Percentiles rank a stretch among this genome's conserved stretches.
Conservation (phyloP, 2,113 vertebrate genomes). For the Sylvia atricapilla region DNA sequence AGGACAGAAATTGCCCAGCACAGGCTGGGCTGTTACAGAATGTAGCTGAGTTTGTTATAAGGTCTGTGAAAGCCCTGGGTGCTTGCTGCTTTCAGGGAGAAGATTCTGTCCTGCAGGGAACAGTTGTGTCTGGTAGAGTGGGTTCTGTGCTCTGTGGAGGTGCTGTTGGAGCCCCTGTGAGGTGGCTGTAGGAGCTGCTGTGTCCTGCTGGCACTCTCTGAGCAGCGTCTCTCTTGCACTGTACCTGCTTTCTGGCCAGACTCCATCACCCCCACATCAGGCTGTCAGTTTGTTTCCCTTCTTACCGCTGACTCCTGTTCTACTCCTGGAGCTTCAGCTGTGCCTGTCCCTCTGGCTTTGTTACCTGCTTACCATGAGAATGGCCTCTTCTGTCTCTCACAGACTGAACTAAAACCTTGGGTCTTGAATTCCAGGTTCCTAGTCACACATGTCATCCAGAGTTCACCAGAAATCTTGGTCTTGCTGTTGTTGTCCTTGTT, state of each 20-base stretch:
- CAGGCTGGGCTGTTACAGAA: not conserved
- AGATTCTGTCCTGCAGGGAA: not conserved
- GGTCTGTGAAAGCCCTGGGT: not conserved
- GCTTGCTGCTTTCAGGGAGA: not conserved
- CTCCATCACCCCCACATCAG: not conserved
- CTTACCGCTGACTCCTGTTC: not conserved
- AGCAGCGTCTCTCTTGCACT: fast-evolving
- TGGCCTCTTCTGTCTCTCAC: not conserved
- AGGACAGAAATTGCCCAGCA: not conserved
- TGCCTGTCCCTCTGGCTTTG: not conserved
- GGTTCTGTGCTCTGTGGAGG: not conserved
- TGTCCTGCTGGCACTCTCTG: not conserved
- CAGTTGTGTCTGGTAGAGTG: not conserved
- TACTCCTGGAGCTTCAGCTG: not conserved
- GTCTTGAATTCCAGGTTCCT: not conserved
- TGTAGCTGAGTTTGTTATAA: not conserved
- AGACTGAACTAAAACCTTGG: not conserved
- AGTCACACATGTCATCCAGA: not conserved
- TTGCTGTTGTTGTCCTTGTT: not conserved
- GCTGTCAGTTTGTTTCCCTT: not conserved
- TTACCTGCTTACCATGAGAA: not conserved
- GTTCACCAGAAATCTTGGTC: not conserved
- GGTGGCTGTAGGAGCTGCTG: not conserved
- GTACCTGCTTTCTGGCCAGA: not conserved
- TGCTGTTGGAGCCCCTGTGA: not conserved